A percentile compares a stretch with the other conserved stretches of the same genome.
phyloP scores from a whole-genome alignment of 2,113 vertebrate genomes.

The Dicerorhinus sumatrensis region DNA sequence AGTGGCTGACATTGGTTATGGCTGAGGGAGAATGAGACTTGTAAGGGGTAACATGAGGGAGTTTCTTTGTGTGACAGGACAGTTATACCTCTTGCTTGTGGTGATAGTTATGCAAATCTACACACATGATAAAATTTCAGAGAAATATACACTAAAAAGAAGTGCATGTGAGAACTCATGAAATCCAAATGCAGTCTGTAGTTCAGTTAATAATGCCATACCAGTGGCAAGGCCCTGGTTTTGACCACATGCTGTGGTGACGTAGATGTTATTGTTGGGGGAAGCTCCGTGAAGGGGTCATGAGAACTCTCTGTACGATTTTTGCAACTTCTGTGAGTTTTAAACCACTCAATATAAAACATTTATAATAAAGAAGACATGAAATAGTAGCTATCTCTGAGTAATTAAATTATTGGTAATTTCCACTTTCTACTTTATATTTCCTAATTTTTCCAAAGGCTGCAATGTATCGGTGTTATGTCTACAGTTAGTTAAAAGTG shows the following conservation, averaged over 20 bases:
- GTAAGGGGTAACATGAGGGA: neutral
- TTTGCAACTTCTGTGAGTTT: neutral
- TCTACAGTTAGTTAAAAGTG: neutral
- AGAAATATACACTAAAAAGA: neutral
- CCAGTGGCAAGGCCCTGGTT: neutral
- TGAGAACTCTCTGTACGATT: neutral
- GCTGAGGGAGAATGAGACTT: neutral
- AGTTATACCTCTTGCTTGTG: neutral
- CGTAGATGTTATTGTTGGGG: too few relatives aligned
- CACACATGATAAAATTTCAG: neutral
- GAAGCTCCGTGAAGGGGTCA: neutral
- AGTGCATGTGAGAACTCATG: neutral
- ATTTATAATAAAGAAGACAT: neutral
- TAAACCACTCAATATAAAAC: neutral
- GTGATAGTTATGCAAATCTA: neutral
- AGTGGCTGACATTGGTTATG: accelerated
- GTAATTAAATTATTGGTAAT: constrained; percentile 18
- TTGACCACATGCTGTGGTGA: neutral
- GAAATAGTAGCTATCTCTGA: neutral
- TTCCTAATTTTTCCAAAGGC: neutral
- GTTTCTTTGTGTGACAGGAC: neutral
- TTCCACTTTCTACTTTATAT: neutral
- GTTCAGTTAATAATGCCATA: neutral
- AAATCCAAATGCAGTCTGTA: neutral
- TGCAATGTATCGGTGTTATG: neutral